phyloP scores from a whole-genome alignment of 1,140 invertebrate species.

The Pristionchus pacificus region DNA sequence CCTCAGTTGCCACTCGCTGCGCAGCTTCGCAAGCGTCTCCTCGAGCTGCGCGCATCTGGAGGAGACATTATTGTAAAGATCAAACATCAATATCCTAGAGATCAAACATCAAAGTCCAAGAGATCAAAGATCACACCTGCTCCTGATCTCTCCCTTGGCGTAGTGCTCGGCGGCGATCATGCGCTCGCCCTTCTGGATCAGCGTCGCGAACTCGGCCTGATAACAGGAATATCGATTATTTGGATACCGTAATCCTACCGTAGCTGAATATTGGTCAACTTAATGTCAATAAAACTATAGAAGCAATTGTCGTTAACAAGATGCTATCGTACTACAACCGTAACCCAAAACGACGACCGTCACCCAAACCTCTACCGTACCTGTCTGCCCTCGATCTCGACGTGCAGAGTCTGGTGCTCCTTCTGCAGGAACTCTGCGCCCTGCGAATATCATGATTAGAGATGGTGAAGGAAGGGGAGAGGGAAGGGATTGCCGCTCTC shows the following conservation, averaged over 20 bases:
- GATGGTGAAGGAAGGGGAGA: too few species aligned
- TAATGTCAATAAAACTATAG: too few species aligned
- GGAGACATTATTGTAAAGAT: not conserved
- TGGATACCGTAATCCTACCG: not conserved
- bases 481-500: too few species aligned
- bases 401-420: conserved; percentile 67
- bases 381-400: not conserved
- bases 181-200: conserved; percentile 74
- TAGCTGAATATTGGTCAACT: too few species aligned
- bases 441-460: not conserved
- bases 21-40: conserved; percentile 73
- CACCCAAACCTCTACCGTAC: too few species aligned
- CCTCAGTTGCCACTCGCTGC: conserved; percentile 79
- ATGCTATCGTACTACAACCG: too few species aligned
- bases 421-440: conserved; percentile 76
- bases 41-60: conserved; percentile 65
- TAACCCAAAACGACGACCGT: too few species aligned
- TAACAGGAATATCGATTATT: not conserved
- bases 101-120: not conserved
- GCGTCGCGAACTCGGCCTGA: conserved; percentile 76
- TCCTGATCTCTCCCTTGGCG: conserved; percentile 68
- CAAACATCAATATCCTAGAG: not conserved
- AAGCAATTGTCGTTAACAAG: too few species aligned
- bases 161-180: conserved; percentile 81
- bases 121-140: conserved; percentile 61